Evolutionary conservation across 2,113 vertebrate species (phyloP), one percentile per base, ranked within the genome.

Genomic region (Neolamprologus sp.): DNA sequence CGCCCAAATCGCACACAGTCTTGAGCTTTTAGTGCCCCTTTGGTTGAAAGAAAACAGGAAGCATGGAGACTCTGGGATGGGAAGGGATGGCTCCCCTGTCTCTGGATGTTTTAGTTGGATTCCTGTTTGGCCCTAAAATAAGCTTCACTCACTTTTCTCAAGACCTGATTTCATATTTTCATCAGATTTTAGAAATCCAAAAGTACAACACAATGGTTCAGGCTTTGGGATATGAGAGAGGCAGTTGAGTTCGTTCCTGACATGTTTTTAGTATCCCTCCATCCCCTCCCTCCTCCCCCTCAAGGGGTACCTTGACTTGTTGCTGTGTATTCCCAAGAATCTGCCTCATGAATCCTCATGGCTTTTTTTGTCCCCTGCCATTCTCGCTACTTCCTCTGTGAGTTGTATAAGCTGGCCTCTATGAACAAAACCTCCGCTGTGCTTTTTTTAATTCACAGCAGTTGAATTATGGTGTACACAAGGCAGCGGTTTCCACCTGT

Each of bases 401-500:
- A 88, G 82, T 78, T 57, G 87, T 63, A 91, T 82, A 82, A 88
- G 80, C 80, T 71, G 58, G 81, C 81, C 83, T 90, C 85, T 80
- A 87, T 90, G 82, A 78, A 85, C 87, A 55, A 83, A 89, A 88
- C 21, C 45, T 82, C 87, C 40, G 75, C 85, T 79, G 90, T 87
- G 60, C 58, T 80, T 87, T 85, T 81, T 81, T n/a, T 28, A 71
- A 89, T 88, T 88, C 88, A 93, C 88, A 88, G 87, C 84, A 86
- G 51, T 82, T 91, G 88, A 93, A 94, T 92, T 91, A 91, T 92
- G 91, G 86, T 60, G 65, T 82, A 91, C 93, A 91, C 92, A 88
- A 47, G 54, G 47, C 71, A 53, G 60, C 28, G 51, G 86, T 90
- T 96, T 93, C 88, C 85, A 79, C 58, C 84, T 89, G 40, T 42